Evolutionary conservation across 1,140 invertebrate genomes (phyloP).

Genomic region (Pemphigus obesinymphae): DNA sequence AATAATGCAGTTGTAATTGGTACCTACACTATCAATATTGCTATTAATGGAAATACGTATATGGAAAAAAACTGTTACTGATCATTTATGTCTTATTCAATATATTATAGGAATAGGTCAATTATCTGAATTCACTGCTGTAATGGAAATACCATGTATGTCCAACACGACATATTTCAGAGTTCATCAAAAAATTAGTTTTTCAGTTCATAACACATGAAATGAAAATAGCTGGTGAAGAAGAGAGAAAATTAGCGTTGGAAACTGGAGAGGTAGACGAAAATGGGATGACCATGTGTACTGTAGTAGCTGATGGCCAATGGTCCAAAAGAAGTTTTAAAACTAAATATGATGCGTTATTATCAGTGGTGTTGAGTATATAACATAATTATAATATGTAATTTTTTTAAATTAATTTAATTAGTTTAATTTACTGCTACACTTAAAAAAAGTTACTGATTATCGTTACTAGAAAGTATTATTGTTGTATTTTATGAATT

Average conservation of each 20-base stretch:
- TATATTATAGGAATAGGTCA: neutral
- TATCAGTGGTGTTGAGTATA: neutral
- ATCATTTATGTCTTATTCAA: neutral
- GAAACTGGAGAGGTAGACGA: constrained; percentile 29
- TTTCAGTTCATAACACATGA: neutral
- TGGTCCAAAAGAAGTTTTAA: neutral
- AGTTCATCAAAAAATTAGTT: neutral
- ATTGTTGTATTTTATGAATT: too few species aligned
- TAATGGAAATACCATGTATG: neutral
- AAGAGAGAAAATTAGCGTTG: constrained; percentile 34
- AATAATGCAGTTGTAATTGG: neutral
- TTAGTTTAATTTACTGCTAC: too few species aligned
- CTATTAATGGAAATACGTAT: neutral
- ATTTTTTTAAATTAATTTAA: too few species aligned
- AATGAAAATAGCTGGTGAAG: constrained; percentile 30
- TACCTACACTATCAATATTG: neutral
- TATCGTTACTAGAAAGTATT: too few species aligned
- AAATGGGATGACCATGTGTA: neutral
- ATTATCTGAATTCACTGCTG: neutral
- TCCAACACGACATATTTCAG: neutral
- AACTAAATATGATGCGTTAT: neutral
- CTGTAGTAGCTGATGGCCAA: constrained; percentile 7
- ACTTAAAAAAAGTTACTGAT: too few species aligned
- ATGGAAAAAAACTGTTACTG: neutral
- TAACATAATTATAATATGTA: too few species aligned